Conservation (phyloP, 23 tunicate species). For the Pegea sp. region DNA sequence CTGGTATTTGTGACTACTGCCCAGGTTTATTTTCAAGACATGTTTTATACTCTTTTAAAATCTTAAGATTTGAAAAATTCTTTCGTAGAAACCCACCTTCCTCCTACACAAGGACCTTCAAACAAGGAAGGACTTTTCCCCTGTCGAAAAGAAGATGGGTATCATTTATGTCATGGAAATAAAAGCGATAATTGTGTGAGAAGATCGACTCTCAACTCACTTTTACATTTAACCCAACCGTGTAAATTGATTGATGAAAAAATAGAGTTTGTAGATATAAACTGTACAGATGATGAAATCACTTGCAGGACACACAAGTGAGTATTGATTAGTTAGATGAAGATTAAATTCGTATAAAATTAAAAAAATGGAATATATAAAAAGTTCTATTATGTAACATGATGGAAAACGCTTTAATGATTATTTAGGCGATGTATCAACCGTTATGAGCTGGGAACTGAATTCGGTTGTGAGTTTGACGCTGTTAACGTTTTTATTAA, state of each 20-base stretch:
- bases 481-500: not conserved
- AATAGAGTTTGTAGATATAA: no score
- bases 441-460: not conserved
- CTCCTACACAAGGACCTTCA: no score
- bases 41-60: no score
- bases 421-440: not conserved
- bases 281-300: not conserved
- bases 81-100: no score
- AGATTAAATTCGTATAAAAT: not conserved
- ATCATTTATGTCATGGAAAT: not conserved
- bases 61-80: no score
- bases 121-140: no score
- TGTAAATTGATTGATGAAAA: no score
- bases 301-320: not conserved
- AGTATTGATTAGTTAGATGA: not conserved
- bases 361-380: constrained; percentile 2
- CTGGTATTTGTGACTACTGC: no score
- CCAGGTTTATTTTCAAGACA: no score
- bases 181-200: not conserved
- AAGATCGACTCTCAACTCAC: not conserved
- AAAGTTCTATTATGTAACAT: no score
- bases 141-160: not conserved
- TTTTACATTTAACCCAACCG: no score
- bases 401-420: not conserved
- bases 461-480: not conserved